These are phyloP conservation scores for Microplitis manilae DNA, from an alignment of 2,888 invertebrate genomes.

Conservation along the genomic window DNA sequence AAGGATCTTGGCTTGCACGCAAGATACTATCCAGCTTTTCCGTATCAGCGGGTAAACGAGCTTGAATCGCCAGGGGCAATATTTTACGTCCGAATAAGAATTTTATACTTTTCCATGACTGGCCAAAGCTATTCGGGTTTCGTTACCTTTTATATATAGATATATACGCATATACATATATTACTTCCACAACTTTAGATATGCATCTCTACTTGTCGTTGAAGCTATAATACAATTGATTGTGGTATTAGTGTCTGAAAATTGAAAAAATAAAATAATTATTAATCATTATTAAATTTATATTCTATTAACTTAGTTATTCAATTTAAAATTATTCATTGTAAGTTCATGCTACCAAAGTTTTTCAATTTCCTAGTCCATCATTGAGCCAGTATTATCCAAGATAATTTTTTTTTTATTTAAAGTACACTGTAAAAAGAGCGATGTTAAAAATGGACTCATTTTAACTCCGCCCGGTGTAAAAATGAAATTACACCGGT, in stretches of 20 bases:
- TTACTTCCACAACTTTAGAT: conserved; percentile 34
- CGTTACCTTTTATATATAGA: conserved; percentile 19
- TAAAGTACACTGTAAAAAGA: too few species aligned
- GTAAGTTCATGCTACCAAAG: too few species aligned
- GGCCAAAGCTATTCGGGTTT: conserved; percentile 46
- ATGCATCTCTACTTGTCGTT: conserved; percentile 37
- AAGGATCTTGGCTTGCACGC: conserved; percentile 61
- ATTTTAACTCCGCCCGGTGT: too few species aligned
- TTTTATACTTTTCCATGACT: conserved; percentile 48
- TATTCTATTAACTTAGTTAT: neutral
- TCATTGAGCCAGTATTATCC: too few species aligned
- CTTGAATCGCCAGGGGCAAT: conserved; percentile 58
- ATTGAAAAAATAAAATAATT: neutral
- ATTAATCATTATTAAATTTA: neutral
- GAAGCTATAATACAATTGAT: conserved; percentile 23
- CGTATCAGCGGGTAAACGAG: conserved; percentile 67
- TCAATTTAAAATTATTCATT: neutral
- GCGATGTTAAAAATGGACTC: too few species aligned
- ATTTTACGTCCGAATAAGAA: conserved; percentile 63
- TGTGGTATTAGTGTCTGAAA: neutral
- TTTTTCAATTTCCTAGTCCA: too few species aligned
- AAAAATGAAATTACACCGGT: too few species aligned
- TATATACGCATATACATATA: conserved; percentile 25
- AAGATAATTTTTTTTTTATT: too few species aligned
- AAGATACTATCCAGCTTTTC: conserved; percentile 65